Percentiles rank a stretch among this genome's conserved stretches.
Evolutionary conservation across 2,888 invertebrate genomes (phyloP).

Genomic region (Nomada fabriciana): DNA sequence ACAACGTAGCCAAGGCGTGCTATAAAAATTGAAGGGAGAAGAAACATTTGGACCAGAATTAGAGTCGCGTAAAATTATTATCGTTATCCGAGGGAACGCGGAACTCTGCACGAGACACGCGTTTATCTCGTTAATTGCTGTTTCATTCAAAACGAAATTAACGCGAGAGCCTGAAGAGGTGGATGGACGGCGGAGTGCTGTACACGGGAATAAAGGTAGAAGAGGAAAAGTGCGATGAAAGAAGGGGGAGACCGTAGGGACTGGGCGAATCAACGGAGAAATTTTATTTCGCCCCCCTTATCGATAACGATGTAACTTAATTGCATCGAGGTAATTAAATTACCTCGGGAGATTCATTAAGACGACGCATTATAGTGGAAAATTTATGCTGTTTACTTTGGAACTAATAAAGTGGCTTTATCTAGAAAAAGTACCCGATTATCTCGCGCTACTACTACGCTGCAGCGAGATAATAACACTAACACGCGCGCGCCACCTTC

Average conservation of each 20-base stretch:
- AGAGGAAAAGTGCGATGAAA: not conserved
- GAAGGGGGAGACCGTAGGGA: not conserved
- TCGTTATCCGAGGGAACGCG: slow-evolving; percentile 25
- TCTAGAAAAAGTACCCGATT: slow-evolving; percentile 59
- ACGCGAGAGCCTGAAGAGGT: not conserved
- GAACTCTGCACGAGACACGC: slow-evolving; percentile 3
- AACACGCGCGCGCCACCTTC: slow-evolving; percentile 16
- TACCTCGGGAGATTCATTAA: slow-evolving; percentile 42
- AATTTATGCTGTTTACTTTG: slow-evolving; percentile 60
- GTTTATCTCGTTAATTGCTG: slow-evolving; percentile 41
- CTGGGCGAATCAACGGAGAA: not conserved
- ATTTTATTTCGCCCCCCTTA: not conserved
- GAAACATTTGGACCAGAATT: not conserved
- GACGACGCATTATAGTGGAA: slow-evolving; percentile 56
- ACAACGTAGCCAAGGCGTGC: not conserved
- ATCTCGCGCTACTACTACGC: slow-evolving; percentile 51
- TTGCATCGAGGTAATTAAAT: slow-evolving; percentile 45
- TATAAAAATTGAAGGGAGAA: not conserved
- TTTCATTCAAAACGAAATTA: slow-evolving; percentile 27
- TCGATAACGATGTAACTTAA: slow-evolving; percentile 50
- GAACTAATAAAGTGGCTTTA: slow-evolving; percentile 57
- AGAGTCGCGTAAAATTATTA: slow-evolving; percentile 20
- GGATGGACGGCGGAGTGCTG: not conserved
- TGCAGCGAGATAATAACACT: slow-evolving; percentile 44
- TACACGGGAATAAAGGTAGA: too few relatives aligned